Percentiles rank a stretch among this genome's conserved stretches.
These are phyloP conservation scores for Papilio demoleus DNA, from an alignment of 2,888 invertebrate species.

Conservation along the genomic window DNA sequence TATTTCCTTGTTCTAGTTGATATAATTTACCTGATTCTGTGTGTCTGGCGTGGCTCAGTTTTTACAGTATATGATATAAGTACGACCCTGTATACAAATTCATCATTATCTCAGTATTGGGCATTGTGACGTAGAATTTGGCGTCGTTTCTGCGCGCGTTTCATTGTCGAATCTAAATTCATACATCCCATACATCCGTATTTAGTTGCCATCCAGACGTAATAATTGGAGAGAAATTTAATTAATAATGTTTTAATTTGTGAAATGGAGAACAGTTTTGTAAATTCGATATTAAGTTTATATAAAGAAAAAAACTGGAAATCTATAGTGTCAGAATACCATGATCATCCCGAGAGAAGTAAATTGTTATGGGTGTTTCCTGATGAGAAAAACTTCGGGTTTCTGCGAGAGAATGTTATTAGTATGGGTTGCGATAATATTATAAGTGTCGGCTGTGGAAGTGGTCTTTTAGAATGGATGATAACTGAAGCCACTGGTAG, in stretches of 20 bases:
- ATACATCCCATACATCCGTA: slow-evolving; percentile 33
- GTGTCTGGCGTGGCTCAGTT: not conserved
- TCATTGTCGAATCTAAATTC: slow-evolving; percentile 36
- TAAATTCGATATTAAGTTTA: slow-evolving; percentile 65
- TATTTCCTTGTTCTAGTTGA: too few relatives aligned
- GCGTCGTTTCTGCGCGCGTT: slow-evolving; percentile 23
- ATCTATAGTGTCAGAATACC: slow-evolving; percentile 71
- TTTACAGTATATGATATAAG: not conserved
- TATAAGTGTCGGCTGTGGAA: slow-evolving; percentile 90
- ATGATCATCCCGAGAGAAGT: slow-evolving; percentile 78
- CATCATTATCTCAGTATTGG: slow-evolving; percentile 28
- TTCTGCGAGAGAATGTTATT: slow-evolving; percentile 77
- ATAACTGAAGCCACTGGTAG: slow-evolving; percentile 86
- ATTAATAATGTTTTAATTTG: not conserved
- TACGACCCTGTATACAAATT: slow-evolving; percentile 32
- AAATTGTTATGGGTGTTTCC: slow-evolving; percentile 90
- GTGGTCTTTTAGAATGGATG: slow-evolving; percentile 93
- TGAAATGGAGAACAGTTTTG: slow-evolving; percentile 50
- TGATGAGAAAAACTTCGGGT: slow-evolving; percentile 84
- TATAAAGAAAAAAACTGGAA: slow-evolving; percentile 77
- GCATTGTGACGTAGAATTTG: slow-evolving; percentile 22
- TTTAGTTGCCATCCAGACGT: slow-evolving; percentile 24
- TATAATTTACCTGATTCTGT: too few relatives aligned
- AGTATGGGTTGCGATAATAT: slow-evolving; percentile 76
- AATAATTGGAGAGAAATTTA: slow-evolving; percentile 13